A percentile compares a stretch with the other conserved stretches of the same genome.
phyloP scores from a whole-genome alignment of 2,113 vertebrate species.

The Myotis davidii region DNA sequence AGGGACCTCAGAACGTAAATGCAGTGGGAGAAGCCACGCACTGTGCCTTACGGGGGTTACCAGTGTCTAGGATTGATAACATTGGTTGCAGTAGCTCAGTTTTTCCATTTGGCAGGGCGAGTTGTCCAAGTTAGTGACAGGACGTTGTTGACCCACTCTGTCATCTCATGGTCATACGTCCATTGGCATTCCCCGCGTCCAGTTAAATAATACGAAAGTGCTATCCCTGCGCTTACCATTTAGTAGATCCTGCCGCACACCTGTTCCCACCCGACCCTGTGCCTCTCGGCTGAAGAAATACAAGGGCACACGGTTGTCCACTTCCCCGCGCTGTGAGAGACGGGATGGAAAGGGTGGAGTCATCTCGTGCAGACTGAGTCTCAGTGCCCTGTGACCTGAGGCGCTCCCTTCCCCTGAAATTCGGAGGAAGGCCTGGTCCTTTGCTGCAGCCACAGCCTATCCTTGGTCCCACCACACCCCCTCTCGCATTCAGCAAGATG shows the following conservation, averaged over 20 bases:
- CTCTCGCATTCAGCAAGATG: background rate
- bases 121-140: background rate
- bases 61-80: background rate
- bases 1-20: background rate
- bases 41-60: background rate
- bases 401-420: background rate
- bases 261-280: background rate
- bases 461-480: background rate
- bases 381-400: background rate
- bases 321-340: background rate
- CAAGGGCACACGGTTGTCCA: fast-evolving
- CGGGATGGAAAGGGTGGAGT: background rate
- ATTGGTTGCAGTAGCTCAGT: background rate
- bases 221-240: background rate
- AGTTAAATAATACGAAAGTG: background rate
- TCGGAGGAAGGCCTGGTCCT: background rate
- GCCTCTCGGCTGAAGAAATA: background rate
- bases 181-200: background rate
- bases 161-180: background rate
- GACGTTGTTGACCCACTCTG: background rate
- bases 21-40: background rate
- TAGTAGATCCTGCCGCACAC: background rate
- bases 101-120: background rate
- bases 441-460: background rate
- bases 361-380: background rate